phyloP scores from a whole-genome alignment of 2,113 vertebrate genomes.

The Platysteira castanea region DNA sequence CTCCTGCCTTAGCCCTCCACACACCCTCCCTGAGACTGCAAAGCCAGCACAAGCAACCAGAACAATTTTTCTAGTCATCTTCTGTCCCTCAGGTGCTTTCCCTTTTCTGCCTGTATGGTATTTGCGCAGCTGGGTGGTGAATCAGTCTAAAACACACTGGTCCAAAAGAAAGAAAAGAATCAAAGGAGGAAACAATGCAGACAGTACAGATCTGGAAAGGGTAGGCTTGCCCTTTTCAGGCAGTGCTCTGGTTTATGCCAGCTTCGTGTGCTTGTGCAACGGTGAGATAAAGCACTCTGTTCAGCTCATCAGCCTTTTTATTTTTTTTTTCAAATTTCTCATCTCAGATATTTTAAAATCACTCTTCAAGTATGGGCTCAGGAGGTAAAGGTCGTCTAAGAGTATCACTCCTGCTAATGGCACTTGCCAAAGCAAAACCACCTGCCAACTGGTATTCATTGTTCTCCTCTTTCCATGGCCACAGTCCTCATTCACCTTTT shows the following conservation, averaged over 20 bases:
- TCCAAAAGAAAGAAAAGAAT: background rate
- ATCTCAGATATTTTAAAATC: background rate
- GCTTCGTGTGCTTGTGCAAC: background rate
- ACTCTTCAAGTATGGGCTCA: background rate
- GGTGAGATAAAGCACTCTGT: background rate
- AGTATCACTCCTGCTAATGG: background rate
- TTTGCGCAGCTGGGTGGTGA: background rate
- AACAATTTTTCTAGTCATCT: background rate
- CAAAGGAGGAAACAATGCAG: background rate
- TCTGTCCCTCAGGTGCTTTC: background rate
- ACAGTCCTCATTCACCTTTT: background rate
- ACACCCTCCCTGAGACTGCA: accelerated
- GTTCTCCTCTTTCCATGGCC: background rate
- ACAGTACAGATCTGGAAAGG: background rate
- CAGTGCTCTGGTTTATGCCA: background rate
- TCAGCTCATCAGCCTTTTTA: background rate
- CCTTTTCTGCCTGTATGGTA: background rate
- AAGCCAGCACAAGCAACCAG: background rate
- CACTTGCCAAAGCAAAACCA: background rate
- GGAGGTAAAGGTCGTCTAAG: background rate
- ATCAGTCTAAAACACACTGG: background rate
- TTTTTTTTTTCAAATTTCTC: background rate
- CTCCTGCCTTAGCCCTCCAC: background rate
- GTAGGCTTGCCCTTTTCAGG: background rate
- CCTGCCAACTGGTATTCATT: background rate